Conservation (phyloP, 2,113 vertebrate genomes). For the Chlorodrepanis virens region DNA sequence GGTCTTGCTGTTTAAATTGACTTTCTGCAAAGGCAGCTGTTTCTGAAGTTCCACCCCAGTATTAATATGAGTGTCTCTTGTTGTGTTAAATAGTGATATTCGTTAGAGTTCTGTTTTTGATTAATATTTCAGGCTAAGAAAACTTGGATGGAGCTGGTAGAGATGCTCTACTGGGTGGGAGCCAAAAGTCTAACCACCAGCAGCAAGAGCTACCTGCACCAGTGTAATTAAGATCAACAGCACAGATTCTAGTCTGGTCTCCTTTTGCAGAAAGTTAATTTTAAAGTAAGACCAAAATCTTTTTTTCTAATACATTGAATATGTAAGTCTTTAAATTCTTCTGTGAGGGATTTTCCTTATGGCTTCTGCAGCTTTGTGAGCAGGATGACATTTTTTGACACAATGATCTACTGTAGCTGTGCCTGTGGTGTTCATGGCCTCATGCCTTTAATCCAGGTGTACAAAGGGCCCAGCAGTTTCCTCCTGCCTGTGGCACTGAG, state of each 20-base stretch:
- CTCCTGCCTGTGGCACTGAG: neutral
- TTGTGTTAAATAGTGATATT: neutral
- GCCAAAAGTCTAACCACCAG: slow-evolving; percentile 16
- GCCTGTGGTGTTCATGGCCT: neutral
- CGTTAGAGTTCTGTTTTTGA: slow-evolving; percentile 27
- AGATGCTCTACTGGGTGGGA: slow-evolving; percentile 35
- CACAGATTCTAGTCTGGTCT: slow-evolving; percentile 34
- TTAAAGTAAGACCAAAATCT: slow-evolving; percentile 21
- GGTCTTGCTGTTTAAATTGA: neutral
- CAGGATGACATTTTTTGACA: neutral
- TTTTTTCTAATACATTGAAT: neutral
- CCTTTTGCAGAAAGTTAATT: slow-evolving; percentile 50
- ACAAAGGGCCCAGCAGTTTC: neutral
- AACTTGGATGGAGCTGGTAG: slow-evolving; percentile 24
- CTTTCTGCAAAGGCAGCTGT: neutral
- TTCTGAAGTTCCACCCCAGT: neutral
- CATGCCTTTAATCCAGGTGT: neutral
- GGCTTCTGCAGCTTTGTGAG: neutral
- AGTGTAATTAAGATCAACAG: slow-evolving; percentile 14
- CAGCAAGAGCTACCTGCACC: slow-evolving; percentile 30
- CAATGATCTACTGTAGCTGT: neutral
- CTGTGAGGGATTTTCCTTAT: neutral
- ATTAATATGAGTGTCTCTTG: neutral
- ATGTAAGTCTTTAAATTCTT: neutral
- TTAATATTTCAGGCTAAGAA: slow-evolving; percentile 50